A percentile compares a stretch with the other conserved stretches of the same genome.
These are phyloP conservation scores for Aethina tumida DNA, from an alignment of 1,140 invertebrate genomes.

Conservation along the genomic window DNA sequence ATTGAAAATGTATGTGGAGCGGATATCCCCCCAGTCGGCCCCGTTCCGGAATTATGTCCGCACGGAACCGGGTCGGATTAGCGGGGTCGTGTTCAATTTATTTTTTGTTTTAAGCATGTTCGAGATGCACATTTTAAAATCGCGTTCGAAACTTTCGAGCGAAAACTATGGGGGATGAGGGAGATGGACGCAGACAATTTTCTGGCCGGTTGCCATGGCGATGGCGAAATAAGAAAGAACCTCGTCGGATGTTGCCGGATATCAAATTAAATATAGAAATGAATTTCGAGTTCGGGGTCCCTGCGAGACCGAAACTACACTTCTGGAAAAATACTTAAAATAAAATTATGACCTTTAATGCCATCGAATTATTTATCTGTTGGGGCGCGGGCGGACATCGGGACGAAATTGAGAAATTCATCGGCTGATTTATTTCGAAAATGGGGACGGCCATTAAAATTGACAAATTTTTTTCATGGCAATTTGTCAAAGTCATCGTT, in stretches of 20 bases:
- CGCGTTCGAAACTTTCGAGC: neutral
- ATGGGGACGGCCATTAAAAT: too few species aligned
- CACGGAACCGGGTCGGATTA: too few species aligned
- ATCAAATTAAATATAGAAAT: conserved; percentile 28
- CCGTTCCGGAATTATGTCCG: too few species aligned
- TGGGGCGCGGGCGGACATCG: neutral
- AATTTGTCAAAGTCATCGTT: too few species aligned
- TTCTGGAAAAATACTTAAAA: conserved; percentile 22
- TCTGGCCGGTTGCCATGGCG: conserved; percentile 16
- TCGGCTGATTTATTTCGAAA: too few species aligned
- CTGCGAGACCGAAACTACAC: conserved; percentile 13
- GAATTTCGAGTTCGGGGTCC: conserved; percentile 17
- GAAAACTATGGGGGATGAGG: conserved; percentile 1
- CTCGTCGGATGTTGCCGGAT: conserved; percentile 13
- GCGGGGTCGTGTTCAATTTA: too few species aligned
- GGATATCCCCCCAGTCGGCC: too few species aligned
- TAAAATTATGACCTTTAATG: conserved; percentile 17
- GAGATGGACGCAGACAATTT: neutral
- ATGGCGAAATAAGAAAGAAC: conserved; percentile 18
- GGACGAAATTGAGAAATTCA: too few species aligned
- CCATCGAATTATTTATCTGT: conserved; percentile 9
- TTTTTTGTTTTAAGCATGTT: conserved; percentile 3
- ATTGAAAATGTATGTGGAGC: too few species aligned
- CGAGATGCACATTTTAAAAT: neutral
- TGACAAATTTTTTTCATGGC: too few species aligned